Conservation (phyloP, 2,888 invertebrate species). For the Tipula vernalis region DNA sequence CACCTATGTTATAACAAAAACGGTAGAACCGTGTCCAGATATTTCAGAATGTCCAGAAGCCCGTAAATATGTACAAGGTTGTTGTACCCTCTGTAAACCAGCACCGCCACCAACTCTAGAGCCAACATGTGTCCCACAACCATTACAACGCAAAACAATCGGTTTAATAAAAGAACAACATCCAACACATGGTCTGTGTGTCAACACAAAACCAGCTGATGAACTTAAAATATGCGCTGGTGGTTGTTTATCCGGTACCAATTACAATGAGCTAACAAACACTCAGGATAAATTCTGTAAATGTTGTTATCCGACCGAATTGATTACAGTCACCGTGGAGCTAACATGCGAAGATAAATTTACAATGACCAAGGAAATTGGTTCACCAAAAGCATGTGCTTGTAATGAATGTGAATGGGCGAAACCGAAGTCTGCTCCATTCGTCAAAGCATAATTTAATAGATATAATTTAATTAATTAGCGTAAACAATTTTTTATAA, state of each 20-base stretch:
- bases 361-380: slow-evolving; percentile 17
- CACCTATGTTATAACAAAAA: slow-evolving; percentile 42
- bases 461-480: neutral
- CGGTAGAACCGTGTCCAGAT: slow-evolving; percentile 47
- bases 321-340: slow-evolving; percentile 13
- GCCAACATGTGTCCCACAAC: slow-evolving; percentile 40
- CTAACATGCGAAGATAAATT: slow-evolving; percentile 38
- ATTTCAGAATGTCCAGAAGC: slow-evolving; percentile 45
- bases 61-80: slow-evolving; percentile 46
- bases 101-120: slow-evolving; percentile 19
- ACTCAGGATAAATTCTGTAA: neutral
- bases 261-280: slow-evolving; percentile 39
- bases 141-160: slow-evolving; percentile 41
- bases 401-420: neutral
- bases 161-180: slow-evolving; percentile 41
- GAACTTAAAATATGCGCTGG: slow-evolving; percentile 61
- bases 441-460: neutral
- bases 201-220: slow-evolving; percentile 44
- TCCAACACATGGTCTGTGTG: slow-evolving; percentile 46
- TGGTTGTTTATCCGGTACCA: slow-evolving; percentile 52
- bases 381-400: slow-evolving; percentile 10
- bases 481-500: neutral
- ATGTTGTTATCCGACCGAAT: neutral
- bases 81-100: slow-evolving; percentile 52
- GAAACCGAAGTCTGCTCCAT: neutral